Conservation (phyloP, 2,888 invertebrate species). For the Dynastes grantii region DNA sequence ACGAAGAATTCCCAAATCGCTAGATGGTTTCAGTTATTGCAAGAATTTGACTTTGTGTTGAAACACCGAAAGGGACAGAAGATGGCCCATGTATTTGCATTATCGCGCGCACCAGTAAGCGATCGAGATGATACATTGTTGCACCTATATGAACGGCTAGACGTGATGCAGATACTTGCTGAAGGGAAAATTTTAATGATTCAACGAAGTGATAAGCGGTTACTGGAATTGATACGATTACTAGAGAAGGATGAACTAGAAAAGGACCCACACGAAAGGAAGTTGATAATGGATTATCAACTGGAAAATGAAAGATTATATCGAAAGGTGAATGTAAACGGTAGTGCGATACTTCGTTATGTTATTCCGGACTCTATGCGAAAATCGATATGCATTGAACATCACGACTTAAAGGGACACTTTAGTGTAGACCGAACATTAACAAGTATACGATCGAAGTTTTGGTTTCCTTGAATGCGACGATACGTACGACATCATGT, state of each 20-base stretch:
- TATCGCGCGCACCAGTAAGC: slow-evolving; percentile 41
- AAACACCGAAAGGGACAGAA: slow-evolving; percentile 54
- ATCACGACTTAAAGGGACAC: slow-evolving; percentile 53
- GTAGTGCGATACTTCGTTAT: slow-evolving; percentile 49
- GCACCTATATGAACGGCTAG: slow-evolving; percentile 34
- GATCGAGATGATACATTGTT: neutral
- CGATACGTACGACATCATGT: slow-evolving; percentile 56
- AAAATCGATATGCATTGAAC: slow-evolving; percentile 52
- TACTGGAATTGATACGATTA: slow-evolving; percentile 43
- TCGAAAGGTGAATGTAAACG: slow-evolving; percentile 40
- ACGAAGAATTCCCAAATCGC: slow-evolving; percentile 52
- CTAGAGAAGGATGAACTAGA: slow-evolving; percentile 42
- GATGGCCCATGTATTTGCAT: slow-evolving; percentile 52
- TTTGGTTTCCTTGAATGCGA: slow-evolving; percentile 49
- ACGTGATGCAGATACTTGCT: slow-evolving; percentile 47
- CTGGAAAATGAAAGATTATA: slow-evolving; percentile 45
- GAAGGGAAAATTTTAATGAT: slow-evolving; percentile 49
- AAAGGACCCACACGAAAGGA: slow-evolving; percentile 47
- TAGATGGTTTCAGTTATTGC: slow-evolving; percentile 54
- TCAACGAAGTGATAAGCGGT: neutral
- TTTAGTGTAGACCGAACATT: slow-evolving; percentile 52
- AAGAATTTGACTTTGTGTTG: slow-evolving; percentile 58
- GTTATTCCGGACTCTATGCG: slow-evolving; percentile 55
- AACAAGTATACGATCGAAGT: slow-evolving; percentile 28
- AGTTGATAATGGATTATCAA: slow-evolving; percentile 50